These are phyloP conservation scores for Hedychridium roseum DNA, from an alignment of 2,888 invertebrate genomes.

Conservation along the genomic window DNA sequence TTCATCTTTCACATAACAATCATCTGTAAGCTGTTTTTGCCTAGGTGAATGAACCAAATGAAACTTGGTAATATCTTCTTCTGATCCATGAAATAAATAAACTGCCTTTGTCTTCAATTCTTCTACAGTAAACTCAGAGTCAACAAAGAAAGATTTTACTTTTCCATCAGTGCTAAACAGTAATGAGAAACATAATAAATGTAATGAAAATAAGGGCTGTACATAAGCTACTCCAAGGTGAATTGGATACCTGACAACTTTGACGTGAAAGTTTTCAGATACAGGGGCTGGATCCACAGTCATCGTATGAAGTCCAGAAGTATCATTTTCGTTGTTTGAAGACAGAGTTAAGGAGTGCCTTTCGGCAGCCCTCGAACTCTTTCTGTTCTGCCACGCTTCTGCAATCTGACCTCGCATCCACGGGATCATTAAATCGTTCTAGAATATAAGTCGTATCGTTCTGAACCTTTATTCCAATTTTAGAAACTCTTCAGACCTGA, in stretches of 20 bases:
- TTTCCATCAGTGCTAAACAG: conserved; percentile 50
- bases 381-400: conserved; percentile 56
- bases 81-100: conserved; percentile 53
- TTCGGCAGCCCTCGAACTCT: conserved; percentile 47
- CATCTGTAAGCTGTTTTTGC: conserved; percentile 48
- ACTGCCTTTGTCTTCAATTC: conserved; percentile 51
- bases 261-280: conserved; percentile 48
- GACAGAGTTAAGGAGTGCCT: conserved; percentile 44
- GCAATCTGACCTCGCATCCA: conserved; percentile 55
- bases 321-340: conserved; percentile 36
- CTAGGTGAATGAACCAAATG: conserved; percentile 49
- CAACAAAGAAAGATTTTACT: conserved; percentile 41
- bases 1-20: conserved; percentile 44
- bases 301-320: conserved; percentile 41
- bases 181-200: background rate
- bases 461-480: too few species aligned
- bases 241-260: conserved; percentile 55
- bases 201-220: background rate
- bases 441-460: too few species aligned
- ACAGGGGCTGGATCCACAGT: conserved; percentile 38
- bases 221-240: background rate
- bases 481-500: too few species aligned
- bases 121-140: conserved; percentile 50
- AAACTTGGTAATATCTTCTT: conserved; percentile 42
- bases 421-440: conserved; percentile 55